phyloP scores from a whole-genome alignment of 2,113 vertebrate species.

The human region GRCh38 chr17:58760001-58760500 shows the following conservation, averaged over 20 bases:
- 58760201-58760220: not conserved
- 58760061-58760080: not conserved
- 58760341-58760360: not conserved
- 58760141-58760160: constrained; percentile 1
- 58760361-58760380: not conserved
- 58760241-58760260: not conserved
- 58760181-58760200: not conserved
- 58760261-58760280: not conserved
- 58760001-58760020: not conserved
- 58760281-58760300: not conserved
- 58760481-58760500: constrained; percentile 34
- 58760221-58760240: constrained; percentile 1
- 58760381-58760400: constrained; percentile 10
- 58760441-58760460: not conserved
- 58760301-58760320: not conserved
- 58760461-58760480: not conserved
- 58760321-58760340: constrained; percentile 6
- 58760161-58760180: not conserved
- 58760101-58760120: constrained; percentile 32
- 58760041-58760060: not conserved
- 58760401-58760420: not conserved
- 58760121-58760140: not conserved
- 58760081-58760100: not conserved
- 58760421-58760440: not conserved
- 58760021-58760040: constrained; percentile 14